Base-by-base conservation (phyloP, 1,140 invertebrate genomes). In the Chionoecetes opilio region DNA sequence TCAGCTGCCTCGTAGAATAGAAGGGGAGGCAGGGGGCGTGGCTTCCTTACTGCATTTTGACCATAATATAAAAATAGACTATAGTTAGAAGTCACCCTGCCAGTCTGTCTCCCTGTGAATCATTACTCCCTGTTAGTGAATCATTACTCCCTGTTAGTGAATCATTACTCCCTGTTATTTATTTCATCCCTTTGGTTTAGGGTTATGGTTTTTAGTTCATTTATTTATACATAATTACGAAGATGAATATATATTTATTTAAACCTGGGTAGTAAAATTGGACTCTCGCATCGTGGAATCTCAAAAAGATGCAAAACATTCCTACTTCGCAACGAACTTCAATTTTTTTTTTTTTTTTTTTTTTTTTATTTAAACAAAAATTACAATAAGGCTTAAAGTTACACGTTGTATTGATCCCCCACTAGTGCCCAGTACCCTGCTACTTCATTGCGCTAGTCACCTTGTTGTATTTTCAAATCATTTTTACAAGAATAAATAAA, bases 401-500 rank as follows among this genome's bases (percentile, higher is more conserved):
- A n/a, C n/a, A n/a, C n/a, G n/a, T n/a, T n/a, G n/a, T n/a, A n/a
- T n/a, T n/a, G n/a, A n/a, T n/a, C n/a, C 26, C 63, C 63, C 63
- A 75, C 63, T 75, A n/a, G 63, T 75, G 29, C 88, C 88, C 88
- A 90, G 88, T 53, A 29, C 34, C 31, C 75, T 91, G 89, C 89
- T 75, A 32, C 31, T 91, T 90, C 38, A 91, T 46, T 37, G 35
- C 38, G 89, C 89, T 91, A 91, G 89, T 91, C 89, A 91, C 34
- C 46, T 91, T 41, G 89, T 91, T 63, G 89, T 91, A 91, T 32
- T 91, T 91, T 91, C 46, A 91, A 34, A 75, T 31, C 63, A 34
- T 91, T 75, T 91, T 91, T 91, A 91, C 46, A 91, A 91, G 38
- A 91, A 90, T 53, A 53, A 75, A 75, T 21, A 17, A 91, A 91